Base-by-base conservation (phyloP, 2,797 vertebrate species). In the Lithobates pipiens region DNA sequence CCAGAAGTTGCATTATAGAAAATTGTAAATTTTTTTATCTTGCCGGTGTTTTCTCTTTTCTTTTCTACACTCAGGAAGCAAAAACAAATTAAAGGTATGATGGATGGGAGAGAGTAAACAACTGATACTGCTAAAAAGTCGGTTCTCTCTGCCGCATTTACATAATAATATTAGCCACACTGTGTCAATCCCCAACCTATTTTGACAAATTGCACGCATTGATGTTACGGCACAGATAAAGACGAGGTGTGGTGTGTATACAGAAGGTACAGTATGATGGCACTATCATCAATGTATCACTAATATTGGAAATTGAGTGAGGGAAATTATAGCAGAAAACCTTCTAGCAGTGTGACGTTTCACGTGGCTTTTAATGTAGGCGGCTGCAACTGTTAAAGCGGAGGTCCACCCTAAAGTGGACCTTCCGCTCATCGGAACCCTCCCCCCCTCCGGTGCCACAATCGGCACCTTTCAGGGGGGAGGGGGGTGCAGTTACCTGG, bases 301-400 rank as follows among this genome's bases (percentile, higher is more conserved):
- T 74, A 36, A 75, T 15, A 32, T 67, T 5, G 42, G 54, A 85
- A 80, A 85, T 36, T 73, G 83, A 78, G 67, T 80, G 76, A 73
- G 29, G 54, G 70, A 78, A 65, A 84, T 84, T 77, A 78, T 44
- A 65, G 25, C 25, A 65, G 68, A 68, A 68, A 34, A 67, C 29
- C 67, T 27, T 32, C 69, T 85, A 70, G 65, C 83, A 68, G 83
- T 46, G 61, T n/a, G 54, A 32, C 39, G 39, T 13, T 44, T 46
- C 18, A n/a, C n/a, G n/a, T 72, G 15, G 34, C 36, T 27, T n/a
- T 27, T 50, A 54, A 67, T 27, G 25, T 3, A 16, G 36, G 72
- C 50, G 36, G n/a, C 68, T 5, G 46, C 57, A 74, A 57, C 10
- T 29, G 42, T 46, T 32, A 25, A 67, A n/a, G n/a, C n/a, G n/a